Conservation (phyloP, 2,797 vertebrate species). For the Allobates femoralis region DNA sequence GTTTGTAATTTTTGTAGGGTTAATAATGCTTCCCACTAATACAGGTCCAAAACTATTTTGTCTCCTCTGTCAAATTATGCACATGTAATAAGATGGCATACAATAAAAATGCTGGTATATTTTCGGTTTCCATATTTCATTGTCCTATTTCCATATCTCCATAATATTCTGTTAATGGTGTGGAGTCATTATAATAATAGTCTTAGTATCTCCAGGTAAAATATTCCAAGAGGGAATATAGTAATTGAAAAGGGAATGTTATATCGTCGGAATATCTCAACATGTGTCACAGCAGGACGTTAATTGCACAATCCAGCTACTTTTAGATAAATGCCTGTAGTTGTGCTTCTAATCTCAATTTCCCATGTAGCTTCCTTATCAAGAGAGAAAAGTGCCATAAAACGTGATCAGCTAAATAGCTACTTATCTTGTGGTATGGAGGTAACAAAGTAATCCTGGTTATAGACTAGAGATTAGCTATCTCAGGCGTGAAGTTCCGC, state of each 20-base stretch:
- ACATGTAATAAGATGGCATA: not conserved
- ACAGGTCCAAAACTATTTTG: no score
- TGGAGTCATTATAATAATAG: no score
- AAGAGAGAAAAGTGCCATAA: conserved; percentile 36
- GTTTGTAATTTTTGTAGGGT: no score
- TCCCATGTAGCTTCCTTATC: conserved; percentile 32
- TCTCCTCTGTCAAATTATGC: not conserved
- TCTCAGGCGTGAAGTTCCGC: conserved; percentile 8
- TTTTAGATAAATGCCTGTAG: not conserved
- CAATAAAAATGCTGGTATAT: not conserved
- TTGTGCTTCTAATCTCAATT: conserved; percentile 13
- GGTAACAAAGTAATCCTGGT: conserved; percentile 18
- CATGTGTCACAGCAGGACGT: conserved; percentile 18
- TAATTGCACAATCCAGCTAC: not conserved
- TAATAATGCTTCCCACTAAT: no score
- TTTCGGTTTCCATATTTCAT: not conserved
- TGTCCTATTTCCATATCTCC: not conserved
- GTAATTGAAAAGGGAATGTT: no score
- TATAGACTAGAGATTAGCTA: conserved; percentile 52
- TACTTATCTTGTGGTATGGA: conserved; percentile 31
- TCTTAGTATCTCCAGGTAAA: not conserved
- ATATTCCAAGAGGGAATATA: no score
- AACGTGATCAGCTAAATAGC: conserved; percentile 20
- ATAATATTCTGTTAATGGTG: not conserved
- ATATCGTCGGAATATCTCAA: no score